Percentiles rank a stretch among this genome's conserved stretches.
These are phyloP conservation scores for Cavia aperea DNA, from an alignment of 2,113 vertebrate genomes.

Conservation along the genomic window DNA sequence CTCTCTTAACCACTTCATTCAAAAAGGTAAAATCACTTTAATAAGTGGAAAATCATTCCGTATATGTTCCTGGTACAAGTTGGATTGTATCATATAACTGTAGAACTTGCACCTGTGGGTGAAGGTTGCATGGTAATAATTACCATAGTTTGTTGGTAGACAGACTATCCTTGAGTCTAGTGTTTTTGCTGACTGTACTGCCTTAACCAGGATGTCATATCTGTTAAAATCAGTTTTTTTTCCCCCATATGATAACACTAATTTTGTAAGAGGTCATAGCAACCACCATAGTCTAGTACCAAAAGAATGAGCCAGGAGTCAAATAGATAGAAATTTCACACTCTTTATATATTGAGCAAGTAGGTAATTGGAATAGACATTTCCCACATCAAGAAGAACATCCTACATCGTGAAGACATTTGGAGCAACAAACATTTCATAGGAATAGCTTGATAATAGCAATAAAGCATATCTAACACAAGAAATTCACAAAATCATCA, in stretches of 20 bases:
- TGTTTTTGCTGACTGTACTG: neutral
- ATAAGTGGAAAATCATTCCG: neutral
- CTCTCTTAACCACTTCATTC: no score
- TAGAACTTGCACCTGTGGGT: neutral
- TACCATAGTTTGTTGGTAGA: neutral
- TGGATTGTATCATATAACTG: neutral
- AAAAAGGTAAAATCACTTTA: neutral
- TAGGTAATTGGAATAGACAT: no score
- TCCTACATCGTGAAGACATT: neutral
- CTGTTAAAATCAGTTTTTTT: neutral
- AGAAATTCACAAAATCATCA: neutral
- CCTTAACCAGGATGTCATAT: neutral
- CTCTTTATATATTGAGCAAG: neutral
- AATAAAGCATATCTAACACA: neutral
- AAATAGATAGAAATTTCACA: neutral
- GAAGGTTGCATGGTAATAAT: neutral
- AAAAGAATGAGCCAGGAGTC: neutral
- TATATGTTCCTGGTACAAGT: neutral
- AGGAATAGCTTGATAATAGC: neutral
- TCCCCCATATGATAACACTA: neutral
- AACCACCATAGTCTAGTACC: neutral
- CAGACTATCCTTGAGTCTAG: neutral
- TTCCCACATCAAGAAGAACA: no score
- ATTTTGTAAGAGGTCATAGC: neutral
- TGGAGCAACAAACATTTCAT: neutral